These are phyloP conservation scores for Microplitis mediator DNA, from an alignment of 1,140 invertebrate species.

Conservation along the genomic window DNA sequence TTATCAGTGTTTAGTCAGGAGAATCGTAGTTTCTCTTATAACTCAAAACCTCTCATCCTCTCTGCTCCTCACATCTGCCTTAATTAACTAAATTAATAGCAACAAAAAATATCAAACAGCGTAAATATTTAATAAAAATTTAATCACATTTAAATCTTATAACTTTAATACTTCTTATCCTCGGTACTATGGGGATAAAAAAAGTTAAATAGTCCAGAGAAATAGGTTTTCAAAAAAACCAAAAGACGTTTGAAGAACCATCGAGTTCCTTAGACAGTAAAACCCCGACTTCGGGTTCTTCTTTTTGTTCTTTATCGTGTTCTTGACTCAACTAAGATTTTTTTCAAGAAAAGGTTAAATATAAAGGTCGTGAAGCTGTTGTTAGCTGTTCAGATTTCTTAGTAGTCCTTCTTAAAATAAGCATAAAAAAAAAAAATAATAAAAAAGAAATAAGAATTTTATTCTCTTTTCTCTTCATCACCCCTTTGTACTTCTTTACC, in stretches of 20 bases:
- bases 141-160: not conserved
- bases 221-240: conserved; percentile 27
- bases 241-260: conserved; percentile 50
- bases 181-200: conserved; percentile 30
- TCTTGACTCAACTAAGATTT: conserved; percentile 49
- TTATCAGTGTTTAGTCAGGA: conserved; percentile 65
- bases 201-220: conserved; percentile 25
- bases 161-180: not conserved
- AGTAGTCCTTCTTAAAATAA: conserved; percentile 28
- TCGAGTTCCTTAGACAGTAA: conserved; percentile 53
- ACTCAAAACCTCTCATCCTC: not conserved
- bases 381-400: conserved; percentile 62
- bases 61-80: not conserved
- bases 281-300: not conserved
- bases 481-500: conserved; percentile 1
- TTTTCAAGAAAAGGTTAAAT: conserved; percentile 61
- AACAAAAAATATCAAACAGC: too few species aligned
- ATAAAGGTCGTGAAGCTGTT: conserved; percentile 52
- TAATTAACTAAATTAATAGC: not conserved
- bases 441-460: not conserved
- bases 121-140: too few species aligned
- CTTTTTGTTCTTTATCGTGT: too few species aligned
- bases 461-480: not conserved
- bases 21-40: conserved; percentile 22
- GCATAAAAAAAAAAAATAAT: conserved; percentile 13